Evolutionary conservation across 1,140 invertebrate genomes (phyloP).

Genomic region (Diorhabda carinulata): DNA sequence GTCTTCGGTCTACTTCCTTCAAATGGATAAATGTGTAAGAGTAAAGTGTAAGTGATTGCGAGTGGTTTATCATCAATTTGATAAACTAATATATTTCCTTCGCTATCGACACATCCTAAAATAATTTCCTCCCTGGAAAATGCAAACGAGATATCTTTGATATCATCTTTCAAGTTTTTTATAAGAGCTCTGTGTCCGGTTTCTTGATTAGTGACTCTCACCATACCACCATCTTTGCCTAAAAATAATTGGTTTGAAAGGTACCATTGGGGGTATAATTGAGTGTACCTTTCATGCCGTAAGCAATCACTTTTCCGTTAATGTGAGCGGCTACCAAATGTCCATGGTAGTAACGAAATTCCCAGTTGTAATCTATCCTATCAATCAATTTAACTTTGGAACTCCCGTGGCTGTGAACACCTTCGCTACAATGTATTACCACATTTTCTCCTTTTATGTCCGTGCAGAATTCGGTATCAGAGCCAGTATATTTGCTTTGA

Average conservation of each 20-base stretch:
- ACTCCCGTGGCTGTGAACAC: slow-evolving; percentile 68
- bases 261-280: slow-evolving; percentile 5
- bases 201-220: slow-evolving; percentile 74
- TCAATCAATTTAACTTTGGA: slow-evolving; percentile 88
- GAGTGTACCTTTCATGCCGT: slow-evolving; percentile 76
- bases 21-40: slow-evolving; percentile 55
- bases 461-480: slow-evolving; percentile 65
- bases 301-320: slow-evolving; percentile 80
- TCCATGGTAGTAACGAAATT: slow-evolving; percentile 77
- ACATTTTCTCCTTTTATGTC: slow-evolving; percentile 67
- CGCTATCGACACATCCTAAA: slow-evolving; percentile 81
- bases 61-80: slow-evolving; percentile 64
- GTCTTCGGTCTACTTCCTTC: slow-evolving; percentile 46
- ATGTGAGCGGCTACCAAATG: slow-evolving; percentile 86
- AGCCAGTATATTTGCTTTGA: slow-evolving; percentile 64
- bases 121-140: slow-evolving; percentile 71
- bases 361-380: slow-evolving; percentile 91
- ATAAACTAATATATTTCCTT: slow-evolving; percentile 77
- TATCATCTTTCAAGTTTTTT: slow-evolving; percentile 79
- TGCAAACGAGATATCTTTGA: slow-evolving; percentile 87
- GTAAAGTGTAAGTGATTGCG: slow-evolving; percentile 49
- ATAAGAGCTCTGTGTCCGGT: slow-evolving; percentile 72
- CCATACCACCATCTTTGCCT: slow-evolving; percentile 69
- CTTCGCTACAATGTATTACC: slow-evolving; percentile 64
- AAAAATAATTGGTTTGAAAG: slow-evolving; percentile 42